Conservation (phyloP, 2,888 invertebrate species). For the Tachina lurida region DNA sequence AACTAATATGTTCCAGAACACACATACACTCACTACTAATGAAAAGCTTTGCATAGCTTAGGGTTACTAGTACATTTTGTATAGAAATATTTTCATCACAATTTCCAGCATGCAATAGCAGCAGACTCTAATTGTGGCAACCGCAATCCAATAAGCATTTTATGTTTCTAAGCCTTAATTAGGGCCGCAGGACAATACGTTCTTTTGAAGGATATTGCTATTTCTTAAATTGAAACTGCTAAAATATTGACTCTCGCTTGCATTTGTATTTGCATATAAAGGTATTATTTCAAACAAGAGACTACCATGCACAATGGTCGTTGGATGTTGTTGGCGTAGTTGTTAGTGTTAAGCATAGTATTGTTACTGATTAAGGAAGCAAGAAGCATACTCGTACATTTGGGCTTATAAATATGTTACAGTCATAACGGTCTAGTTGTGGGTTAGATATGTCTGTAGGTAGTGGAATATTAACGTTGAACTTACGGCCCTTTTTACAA, state of each 20-base stretch:
- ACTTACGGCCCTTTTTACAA: too few species aligned
- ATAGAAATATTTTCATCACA: neutral
- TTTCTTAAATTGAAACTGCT: neutral
- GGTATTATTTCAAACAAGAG: neutral
- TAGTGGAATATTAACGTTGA: too few species aligned
- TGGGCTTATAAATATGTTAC: too few species aligned
- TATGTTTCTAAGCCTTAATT: slow-evolving; percentile 20
- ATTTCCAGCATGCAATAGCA: neutral
- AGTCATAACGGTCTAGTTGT: too few species aligned
- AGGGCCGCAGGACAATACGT: neutral
- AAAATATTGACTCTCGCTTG: neutral
- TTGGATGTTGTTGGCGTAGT: neutral
- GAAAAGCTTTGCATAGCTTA: slow-evolving; percentile 40
- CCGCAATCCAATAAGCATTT: slow-evolving; percentile 48
- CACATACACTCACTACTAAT: slow-evolving; percentile 35
- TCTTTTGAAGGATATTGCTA: neutral
- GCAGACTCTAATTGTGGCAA: neutral
- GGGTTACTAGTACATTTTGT: slow-evolving; percentile 48
- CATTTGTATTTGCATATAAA: slow-evolving; percentile 8
- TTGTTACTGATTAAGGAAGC: neutral
- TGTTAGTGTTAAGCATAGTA: neutral
- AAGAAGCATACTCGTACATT: too few species aligned
- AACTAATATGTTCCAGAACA: neutral
- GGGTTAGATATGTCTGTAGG: too few species aligned
- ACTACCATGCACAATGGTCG: neutral